phyloP scores from a whole-genome alignment of 2,888 invertebrate genomes.

The Hemistola chrysoprasaria region DNA sequence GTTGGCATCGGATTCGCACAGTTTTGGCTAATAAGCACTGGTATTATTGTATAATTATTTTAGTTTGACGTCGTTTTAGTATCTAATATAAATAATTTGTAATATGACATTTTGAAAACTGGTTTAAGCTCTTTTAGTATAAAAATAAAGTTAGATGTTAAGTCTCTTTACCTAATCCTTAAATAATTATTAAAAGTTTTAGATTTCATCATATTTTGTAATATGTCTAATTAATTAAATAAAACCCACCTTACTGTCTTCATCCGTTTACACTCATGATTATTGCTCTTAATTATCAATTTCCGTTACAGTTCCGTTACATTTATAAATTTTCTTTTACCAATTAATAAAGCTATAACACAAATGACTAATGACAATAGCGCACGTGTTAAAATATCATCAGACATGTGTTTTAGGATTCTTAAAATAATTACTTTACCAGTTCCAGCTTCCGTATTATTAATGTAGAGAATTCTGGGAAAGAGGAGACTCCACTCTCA shows the following conservation, averaged over 20 bases:
- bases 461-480: slow-evolving; percentile 37
- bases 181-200: too few species aligned
- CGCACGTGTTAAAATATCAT: slow-evolving; percentile 21
- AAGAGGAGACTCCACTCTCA: slow-evolving; percentile 46
- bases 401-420: slow-evolving; percentile 33
- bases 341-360: slow-evolving; percentile 5
- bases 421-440: slow-evolving; percentile 36
- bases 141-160: too few species aligned
- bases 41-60: too few species aligned
- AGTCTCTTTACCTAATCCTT: too few species aligned
- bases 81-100: too few species aligned
- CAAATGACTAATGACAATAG: slow-evolving; percentile 21
- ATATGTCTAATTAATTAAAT: too few species aligned
- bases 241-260: not conserved
- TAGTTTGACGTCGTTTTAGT: too few species aligned
- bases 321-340: slow-evolving; percentile 5
- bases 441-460: slow-evolving; percentile 47
- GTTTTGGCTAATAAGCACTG: too few species aligned
- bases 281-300: slow-evolving; percentile 5
- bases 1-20: slow-evolving; percentile 6
- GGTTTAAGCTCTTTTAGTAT: too few species aligned
- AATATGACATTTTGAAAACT: too few species aligned
- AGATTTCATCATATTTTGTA: too few species aligned
- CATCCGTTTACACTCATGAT: slow-evolving; percentile 5
- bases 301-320: slow-evolving; percentile 5